Base-by-base conservation (phyloP, 2,888 invertebrate genomes). In the Brenthis daphne region DNA sequence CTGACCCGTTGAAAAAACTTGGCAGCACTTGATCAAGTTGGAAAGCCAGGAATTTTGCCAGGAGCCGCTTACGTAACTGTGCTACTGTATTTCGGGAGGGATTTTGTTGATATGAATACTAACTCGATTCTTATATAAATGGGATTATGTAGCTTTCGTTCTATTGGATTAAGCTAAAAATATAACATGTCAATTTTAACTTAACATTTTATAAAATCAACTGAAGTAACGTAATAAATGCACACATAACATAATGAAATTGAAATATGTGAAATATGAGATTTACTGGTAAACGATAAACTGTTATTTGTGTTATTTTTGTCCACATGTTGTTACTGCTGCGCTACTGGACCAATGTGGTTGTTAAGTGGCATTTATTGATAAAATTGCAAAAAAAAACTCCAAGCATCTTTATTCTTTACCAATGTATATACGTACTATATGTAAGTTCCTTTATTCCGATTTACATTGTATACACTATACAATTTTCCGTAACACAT, bases 1-100 rank as follows among this genome's bases (percentile, higher is more conserved):
- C 71, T 69, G 72, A 72, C 73, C 73, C 58, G 67, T 68, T 65
- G 66, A 65, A 67, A 70, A 74, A 72, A 72, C 73, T 74, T 74
- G 73, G 73, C 73, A 74, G 57, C 65, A 43, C 60, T 63, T 70
- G 67, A 67, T 64, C 65, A 69, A 57, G 53, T 69, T 65, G 63
- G 65, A 68, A 70, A 70, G 65, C 70, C 67, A 66, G 67, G 72
- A 72, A 65, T 64, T 60, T 53, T 58, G 68, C 68, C 68, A 68
- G 64, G 64, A 57, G 57, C 37, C 37, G 53, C 67, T 72, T 72
- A 72, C 58, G 72, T 68, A 72, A 70, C 70, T 53, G 43, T 60
- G 29, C 65, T 69, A 61, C 55, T 61, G 60, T 16, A 57, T 50
- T 65, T 51, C 55, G 61, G 55, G 48, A 55, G 48, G 20, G n/a